Evolutionary conservation across 2,113 vertebrate species (phyloP).

Genomic region (Callospermophilus lateralis): DNA sequence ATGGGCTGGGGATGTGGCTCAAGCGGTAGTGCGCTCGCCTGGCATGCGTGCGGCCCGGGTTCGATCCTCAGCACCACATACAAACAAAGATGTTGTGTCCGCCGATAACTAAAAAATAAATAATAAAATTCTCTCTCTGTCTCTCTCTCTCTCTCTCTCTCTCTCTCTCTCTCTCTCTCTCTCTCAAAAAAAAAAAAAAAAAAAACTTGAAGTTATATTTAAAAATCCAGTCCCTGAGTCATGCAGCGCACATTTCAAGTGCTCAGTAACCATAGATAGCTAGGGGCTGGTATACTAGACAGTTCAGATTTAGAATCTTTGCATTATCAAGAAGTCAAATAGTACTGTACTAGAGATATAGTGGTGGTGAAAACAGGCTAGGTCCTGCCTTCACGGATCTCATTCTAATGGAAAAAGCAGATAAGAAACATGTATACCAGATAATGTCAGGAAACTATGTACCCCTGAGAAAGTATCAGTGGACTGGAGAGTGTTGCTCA

Average conservation of each 20-base stretch:
- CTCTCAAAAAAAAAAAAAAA: too few species aligned
- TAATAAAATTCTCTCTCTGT: too few species aligned
- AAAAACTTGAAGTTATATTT: not conserved
- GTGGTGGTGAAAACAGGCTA: not conserved
- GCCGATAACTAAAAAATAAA: too few species aligned
- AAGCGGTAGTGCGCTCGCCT: too few species aligned
- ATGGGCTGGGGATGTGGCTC: too few species aligned
- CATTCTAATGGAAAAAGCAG: not conserved
- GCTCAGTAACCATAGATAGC: not conserved
- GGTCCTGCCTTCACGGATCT: not conserved
- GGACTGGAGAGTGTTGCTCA: not conserved
- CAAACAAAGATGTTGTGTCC: too few species aligned
- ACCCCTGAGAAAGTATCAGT: not conserved
- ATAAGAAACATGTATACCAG: not conserved
- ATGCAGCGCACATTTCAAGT: not conserved
- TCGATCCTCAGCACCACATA: too few species aligned
- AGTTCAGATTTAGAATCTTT: slow-evolving; percentile 23
- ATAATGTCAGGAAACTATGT: not conserved
- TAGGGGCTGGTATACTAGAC: not conserved
- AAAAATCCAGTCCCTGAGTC: not conserved
- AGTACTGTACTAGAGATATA: not conserved
- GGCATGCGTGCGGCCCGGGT: too few species aligned
- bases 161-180: too few species aligned
- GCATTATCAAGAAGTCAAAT: not conserved
- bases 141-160: too few species aligned